phyloP scores from a whole-genome alignment of 2,113 vertebrate genomes.

The Cavia porcellus region DNA sequence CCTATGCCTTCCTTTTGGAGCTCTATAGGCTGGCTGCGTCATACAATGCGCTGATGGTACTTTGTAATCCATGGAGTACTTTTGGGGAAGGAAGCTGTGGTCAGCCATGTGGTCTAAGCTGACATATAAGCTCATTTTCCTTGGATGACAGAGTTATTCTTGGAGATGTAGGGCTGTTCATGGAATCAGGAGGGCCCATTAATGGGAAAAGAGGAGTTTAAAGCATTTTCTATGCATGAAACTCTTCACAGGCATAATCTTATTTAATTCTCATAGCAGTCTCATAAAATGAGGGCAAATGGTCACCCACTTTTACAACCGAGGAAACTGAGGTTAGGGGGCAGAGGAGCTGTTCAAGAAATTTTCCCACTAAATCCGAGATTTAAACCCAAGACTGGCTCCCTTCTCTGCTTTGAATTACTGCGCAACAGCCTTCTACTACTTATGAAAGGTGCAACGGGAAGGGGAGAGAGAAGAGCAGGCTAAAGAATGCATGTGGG shows the following conservation, averaged over 20 bases:
- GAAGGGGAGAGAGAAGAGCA: not conserved
- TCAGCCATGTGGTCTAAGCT: not conserved
- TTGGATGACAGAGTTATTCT: not conserved
- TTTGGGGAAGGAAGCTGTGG: not conserved
- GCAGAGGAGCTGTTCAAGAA: not conserved
- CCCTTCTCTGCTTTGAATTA: not conserved
- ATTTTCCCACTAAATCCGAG: not conserved
- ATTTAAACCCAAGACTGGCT: not conserved
- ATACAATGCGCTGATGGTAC: not conserved
- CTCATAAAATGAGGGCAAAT: not conserved
- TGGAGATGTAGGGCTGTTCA: not conserved
- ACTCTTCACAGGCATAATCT: too few relatives aligned
- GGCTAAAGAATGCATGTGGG: not conserved
- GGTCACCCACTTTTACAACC: not conserved
- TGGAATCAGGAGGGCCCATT: not conserved
- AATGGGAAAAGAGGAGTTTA: not conserved
- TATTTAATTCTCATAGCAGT: not conserved
- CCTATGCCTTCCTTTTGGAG: not conserved
- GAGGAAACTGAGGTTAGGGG: not conserved
- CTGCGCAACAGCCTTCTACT: not conserved
- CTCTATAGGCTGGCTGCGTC: not conserved
- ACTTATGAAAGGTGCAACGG: not conserved
- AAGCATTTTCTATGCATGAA: not conserved
- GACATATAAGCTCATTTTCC: not conserved
- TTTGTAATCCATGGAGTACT: not conserved